Percentiles rank a stretch among this genome's conserved stretches.
Conservation (phyloP, 2,797 vertebrate species). For the Aplochiton taeniatus region DNA sequence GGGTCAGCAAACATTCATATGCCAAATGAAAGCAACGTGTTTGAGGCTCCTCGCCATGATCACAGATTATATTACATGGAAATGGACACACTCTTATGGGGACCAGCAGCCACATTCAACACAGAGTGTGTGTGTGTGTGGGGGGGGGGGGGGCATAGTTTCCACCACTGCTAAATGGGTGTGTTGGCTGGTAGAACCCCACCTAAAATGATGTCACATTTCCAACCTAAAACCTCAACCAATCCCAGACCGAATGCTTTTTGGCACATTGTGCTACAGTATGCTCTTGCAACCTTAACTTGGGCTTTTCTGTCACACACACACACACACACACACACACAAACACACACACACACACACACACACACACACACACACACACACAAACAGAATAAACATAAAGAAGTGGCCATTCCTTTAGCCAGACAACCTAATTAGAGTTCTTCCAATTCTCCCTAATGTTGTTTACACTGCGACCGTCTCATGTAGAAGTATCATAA, state of each 20-base stretch:
- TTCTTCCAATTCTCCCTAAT: too few species aligned
- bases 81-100: too few species aligned
- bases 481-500: too few species aligned
- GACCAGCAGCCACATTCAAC: neutral
- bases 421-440: too few species aligned
- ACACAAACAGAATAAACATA: neutral
- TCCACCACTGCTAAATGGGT: constrained; percentile 4
- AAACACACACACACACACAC: neutral
- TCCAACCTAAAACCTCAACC: constrained; percentile 50
- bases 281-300: too few species aligned
- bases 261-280: too few species aligned
- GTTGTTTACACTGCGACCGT: too few species aligned
- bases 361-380: constrained; percentile 1
- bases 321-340: neutral
- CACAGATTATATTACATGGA: too few species aligned
- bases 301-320: neutral
- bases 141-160: too few species aligned
- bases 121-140: neutral
- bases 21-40: too few species aligned
- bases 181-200: constrained; percentile 45
- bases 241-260: constrained; percentile 25
- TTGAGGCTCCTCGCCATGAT: too few species aligned
- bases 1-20: too few species aligned
- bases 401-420: neutral
- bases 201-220: constrained; percentile 53